Percentiles rank a stretch among this genome's conserved stretches.
Conservation (phyloP, 2,888 invertebrate species). For the Aphodius granarius region DNA sequence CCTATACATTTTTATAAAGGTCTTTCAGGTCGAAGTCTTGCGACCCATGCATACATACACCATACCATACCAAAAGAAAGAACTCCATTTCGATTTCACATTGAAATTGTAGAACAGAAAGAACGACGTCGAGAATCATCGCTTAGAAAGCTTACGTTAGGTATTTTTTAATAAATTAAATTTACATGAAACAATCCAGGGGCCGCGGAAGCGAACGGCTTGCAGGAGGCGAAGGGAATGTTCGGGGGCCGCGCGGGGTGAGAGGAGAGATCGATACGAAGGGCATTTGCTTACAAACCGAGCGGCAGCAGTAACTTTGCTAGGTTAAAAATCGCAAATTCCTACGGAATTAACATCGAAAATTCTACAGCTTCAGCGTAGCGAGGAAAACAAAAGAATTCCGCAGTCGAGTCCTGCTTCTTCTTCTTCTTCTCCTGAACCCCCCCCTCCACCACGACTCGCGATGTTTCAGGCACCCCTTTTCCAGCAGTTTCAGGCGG, state of each 20-base stretch:
- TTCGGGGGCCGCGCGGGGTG: not conserved
- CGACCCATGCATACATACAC: not conserved
- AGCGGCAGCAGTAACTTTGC: not conserved
- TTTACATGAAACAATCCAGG: not conserved
- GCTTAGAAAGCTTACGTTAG: not conserved
- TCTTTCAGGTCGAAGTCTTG: too few species aligned
- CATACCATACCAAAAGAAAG: not conserved
- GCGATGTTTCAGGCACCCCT: not conserved
- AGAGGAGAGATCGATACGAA: not conserved
- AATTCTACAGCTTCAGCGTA: not conserved
- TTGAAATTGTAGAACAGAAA: not conserved
- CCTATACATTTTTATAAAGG: too few species aligned
- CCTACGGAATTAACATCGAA: not conserved
- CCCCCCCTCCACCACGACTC: not conserved
- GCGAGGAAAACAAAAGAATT: not conserved
- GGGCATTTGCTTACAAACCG: not conserved
- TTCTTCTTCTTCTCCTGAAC: not conserved
- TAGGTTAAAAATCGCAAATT: not conserved
- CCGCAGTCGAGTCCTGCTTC: not conserved
- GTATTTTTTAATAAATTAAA: not conserved
- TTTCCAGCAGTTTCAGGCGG: not conserved
- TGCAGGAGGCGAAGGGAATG: not conserved
- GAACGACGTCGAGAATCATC: not conserved
- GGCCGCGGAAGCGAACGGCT: not conserved
- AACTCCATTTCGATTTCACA: not conserved